Conservation (phyloP, 2,797 vertebrate genomes). For the Halcyon leucocephala region DNA sequence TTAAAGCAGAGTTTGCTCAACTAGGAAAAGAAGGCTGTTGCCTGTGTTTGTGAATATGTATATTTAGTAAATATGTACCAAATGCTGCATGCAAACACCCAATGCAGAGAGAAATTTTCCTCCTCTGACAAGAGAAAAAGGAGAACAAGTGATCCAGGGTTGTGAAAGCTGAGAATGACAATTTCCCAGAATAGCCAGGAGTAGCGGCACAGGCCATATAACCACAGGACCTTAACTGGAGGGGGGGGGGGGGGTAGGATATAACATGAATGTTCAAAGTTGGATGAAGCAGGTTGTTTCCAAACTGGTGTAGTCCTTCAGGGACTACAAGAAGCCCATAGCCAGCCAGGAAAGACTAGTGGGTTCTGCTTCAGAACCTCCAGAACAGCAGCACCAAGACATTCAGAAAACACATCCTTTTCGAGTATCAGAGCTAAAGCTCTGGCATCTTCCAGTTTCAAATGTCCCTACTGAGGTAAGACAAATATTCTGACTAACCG, state of each 20-base stretch:
- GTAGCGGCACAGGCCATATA: not conserved
- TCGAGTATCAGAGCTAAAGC: not conserved
- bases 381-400: not conserved
- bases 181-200: not conserved
- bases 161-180: not conserved
- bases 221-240: not conserved
- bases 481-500: not conserved
- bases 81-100: not conserved
- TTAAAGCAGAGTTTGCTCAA: not conserved
- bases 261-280: not conserved
- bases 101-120: not conserved
- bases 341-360: not conserved
- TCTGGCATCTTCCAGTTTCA: not conserved
- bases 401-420: not conserved
- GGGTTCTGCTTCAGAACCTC: not conserved
- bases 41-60: not conserved
- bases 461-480: not conserved
- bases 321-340: not conserved
- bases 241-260: no score
- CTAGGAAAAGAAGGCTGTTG: not conserved
- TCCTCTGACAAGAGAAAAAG: not conserved
- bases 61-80: not conserved
- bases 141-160: not conserved
- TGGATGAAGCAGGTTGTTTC: not conserved
- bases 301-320: not conserved